Evolutionary conservation across 2,797 vertebrate genomes (phyloP).

Genomic region (Phoxinus dragarum): DNA sequence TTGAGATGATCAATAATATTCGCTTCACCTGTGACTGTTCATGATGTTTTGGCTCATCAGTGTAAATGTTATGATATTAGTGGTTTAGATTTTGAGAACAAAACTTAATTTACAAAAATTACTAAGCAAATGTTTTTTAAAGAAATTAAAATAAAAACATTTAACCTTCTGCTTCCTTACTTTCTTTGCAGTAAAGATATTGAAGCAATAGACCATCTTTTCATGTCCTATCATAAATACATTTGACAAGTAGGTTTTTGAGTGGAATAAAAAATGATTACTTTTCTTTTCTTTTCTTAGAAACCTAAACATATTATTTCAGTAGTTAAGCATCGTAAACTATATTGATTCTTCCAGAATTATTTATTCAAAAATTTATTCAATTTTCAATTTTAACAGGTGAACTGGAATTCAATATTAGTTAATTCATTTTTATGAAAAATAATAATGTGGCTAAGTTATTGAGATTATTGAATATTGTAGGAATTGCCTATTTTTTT

Average conservation of each 20-base stretch:
- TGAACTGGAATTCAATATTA: not conserved
- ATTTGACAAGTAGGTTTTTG: not conserved
- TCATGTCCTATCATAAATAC: not conserved
- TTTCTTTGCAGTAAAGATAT: not conserved
- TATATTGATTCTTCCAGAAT: not conserved
- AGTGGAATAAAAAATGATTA: not conserved
- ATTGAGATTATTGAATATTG: not conserved
- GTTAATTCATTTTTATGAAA: not conserved
- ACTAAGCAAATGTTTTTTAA: not conserved
- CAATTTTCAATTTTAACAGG: not conserved
- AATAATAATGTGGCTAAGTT: not conserved
- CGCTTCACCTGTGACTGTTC: too few species aligned
- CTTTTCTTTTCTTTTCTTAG: not conserved
- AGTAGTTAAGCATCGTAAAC: not conserved
- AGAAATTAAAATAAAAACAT: too few species aligned
- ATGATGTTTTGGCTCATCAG: not conserved
- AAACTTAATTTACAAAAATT: too few species aligned
- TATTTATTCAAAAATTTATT: not conserved
- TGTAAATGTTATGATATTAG: not conserved
- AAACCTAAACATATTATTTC: not conserved
- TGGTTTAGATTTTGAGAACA: not conserved
- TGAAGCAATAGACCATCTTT: not conserved
- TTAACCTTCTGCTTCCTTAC: too few species aligned
- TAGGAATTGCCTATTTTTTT: not conserved
- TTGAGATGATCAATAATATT: too few species aligned